These are phyloP conservation scores for Carassius gibelio DNA, from an alignment of 2,113 vertebrate species.

Conservation along the genomic window DNA sequence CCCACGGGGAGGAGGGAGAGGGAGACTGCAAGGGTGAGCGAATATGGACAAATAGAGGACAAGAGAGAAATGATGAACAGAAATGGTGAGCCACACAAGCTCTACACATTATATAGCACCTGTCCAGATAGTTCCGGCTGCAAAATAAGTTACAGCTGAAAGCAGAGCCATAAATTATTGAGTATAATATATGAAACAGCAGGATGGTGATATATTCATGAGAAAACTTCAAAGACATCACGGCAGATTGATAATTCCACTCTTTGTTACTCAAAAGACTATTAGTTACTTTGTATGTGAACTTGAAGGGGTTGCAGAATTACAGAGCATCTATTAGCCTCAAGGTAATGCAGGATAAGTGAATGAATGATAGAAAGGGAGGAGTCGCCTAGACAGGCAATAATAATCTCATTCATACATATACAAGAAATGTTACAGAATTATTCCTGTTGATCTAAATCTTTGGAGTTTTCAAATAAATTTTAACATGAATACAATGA, in stretches of 20 bases:
- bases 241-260: not conserved
- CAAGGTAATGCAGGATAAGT: not conserved
- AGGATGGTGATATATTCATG: slow-evolving; percentile 11
- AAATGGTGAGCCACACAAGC: not conserved
- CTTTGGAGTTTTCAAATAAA: not conserved
- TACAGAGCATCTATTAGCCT: not conserved
- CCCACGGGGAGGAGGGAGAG: slow-evolving; percentile 32
- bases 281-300: not conserved
- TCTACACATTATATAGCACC: not conserved
- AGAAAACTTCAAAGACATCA: slow-evolving; percentile 18
- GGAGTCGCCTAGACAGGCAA: not conserved
- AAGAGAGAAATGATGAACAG: slow-evolving; percentile 23
- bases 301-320: not conserved
- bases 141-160: not conserved
- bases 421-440: not conserved
- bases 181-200: slow-evolving; percentile 6
- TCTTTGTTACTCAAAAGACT: not conserved
- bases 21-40: slow-evolving; percentile 2
- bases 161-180: not conserved
- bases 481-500: not conserved
- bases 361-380: not conserved
- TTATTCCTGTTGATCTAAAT: not conserved
- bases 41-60: slow-evolving; percentile 32
- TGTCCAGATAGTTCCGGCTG: not conserved
- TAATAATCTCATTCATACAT: not conserved